Evolutionary conservation across 2,797 vertebrate species (phyloP).

Genomic region (Darevskia mixta): DNA sequence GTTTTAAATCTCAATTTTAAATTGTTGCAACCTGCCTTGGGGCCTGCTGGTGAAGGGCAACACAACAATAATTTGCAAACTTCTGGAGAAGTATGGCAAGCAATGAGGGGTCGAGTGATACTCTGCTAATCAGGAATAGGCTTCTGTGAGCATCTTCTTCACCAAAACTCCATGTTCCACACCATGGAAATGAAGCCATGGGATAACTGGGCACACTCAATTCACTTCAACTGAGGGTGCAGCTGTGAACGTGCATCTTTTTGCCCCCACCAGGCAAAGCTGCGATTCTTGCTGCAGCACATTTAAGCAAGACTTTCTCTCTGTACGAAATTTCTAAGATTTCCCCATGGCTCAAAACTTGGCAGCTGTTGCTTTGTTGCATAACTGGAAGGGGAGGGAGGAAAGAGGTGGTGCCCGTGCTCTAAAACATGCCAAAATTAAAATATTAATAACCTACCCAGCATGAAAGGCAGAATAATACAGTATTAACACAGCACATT

Average conservation of each 20-base stretch:
- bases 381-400: not conserved
- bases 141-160: not conserved
- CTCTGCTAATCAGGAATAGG: not conserved
- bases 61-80: too few relatives aligned
- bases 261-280: not conserved
- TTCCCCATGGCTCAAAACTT: not conserved
- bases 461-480: not conserved
- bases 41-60: too few relatives aligned
- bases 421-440: not conserved
- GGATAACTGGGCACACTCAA: not conserved
- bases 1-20: too few relatives aligned
- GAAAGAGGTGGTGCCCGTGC: not conserved
- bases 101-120: not conserved
- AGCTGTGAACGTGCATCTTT: not conserved
- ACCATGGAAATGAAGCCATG: not conserved
- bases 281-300: not conserved
- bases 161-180: not conserved
- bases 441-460: not conserved
- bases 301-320: not conserved
- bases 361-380: not conserved
- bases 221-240: not conserved
- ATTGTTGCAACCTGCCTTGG: too few relatives aligned
- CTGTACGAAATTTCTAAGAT: not conserved
- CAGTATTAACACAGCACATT: not conserved
- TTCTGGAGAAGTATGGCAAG: not conserved